Conservation (phyloP, 2,113 vertebrate species). For the Corythoichthys haematopterus region DNA sequence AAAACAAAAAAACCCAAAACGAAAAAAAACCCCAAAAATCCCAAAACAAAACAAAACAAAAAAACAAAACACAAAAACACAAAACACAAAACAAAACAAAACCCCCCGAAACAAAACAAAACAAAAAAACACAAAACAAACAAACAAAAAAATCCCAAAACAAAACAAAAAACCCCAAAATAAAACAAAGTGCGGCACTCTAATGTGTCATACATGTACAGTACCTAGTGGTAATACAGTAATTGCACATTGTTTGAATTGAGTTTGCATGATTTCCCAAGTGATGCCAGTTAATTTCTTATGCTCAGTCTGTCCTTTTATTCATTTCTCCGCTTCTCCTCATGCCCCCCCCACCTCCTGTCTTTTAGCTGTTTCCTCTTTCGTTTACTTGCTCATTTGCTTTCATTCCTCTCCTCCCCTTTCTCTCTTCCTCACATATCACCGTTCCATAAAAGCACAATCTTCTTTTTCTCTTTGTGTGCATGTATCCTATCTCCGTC, state of each 20-base stretch:
- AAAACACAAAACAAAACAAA: too few species aligned
- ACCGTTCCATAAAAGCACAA: constrained; percentile 16
- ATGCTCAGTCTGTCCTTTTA: not conserved
- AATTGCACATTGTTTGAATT: not conserved
- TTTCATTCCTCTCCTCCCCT: constrained; percentile 9
- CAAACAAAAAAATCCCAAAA: too few species aligned
- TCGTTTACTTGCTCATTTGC: constrained; percentile 12
- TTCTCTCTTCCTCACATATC: constrained; percentile 5
- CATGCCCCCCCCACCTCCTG: not conserved
- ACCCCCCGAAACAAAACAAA: too few species aligned
- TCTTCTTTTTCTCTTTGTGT: constrained; percentile 11
- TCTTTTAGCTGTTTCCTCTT: constrained; percentile 1
- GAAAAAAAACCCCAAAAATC: too few species aligned
- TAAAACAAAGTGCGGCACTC: not conserved
- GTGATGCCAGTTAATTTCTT: not conserved
- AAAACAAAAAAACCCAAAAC: too few species aligned
- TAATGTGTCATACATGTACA: not conserved
- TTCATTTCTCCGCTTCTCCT: not conserved
- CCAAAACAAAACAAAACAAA: too few species aligned
- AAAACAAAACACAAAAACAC: too few species aligned
- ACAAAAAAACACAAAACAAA: too few species aligned
- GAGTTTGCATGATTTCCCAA: not conserved
- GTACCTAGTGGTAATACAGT: not conserved
- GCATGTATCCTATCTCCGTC: constrained; percentile 12
- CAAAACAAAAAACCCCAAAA: not conserved